Base-by-base conservation (phyloP, 1,140 invertebrate genomes). In the Dendroctonus ponderosae region DNA sequence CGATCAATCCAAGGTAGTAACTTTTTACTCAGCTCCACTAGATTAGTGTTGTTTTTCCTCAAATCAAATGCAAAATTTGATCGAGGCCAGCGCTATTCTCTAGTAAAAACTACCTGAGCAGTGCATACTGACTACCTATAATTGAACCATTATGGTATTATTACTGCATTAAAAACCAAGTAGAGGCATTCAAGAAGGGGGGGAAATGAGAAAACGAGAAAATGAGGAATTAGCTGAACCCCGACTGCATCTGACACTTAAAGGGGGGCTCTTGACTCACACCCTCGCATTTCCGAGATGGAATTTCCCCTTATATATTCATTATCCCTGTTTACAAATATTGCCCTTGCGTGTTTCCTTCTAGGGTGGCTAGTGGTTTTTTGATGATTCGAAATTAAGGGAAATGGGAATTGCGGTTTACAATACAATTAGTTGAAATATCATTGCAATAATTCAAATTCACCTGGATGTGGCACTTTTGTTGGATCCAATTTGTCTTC, bases 281-380 rank as follows among this genome's bases (percentile, higher is more conserved):
- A 11, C 48, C 48, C 48, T 12, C 48, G 26, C 26, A 15, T 50
- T 50, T 50, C 48, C 48, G 48, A 50, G 48, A 50, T 50, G 26
- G 48, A 50, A 50, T 50, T 50, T 50, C 48, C 48, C n/a, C 8
- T 14, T 12, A 50, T 50, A 50, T 46, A 46, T 46, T 46, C 43
- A 46, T 46, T 14, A 50, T 14, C 7, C 12, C 26, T 50, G 48
- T 14, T 50, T 50, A 50, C 48, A 50, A 50, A 50, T 50, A 50
- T 46, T 46, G 43, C 48, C 7, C 7, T 50, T 50, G 48, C 48
- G 48, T 50, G 48, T 46, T 46, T 46, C 43, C 43, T 46, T 46
- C n/a, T 1, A 46, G 43, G 43, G n/a, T 46, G 43, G 8, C 43
- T 8, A 46, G 43, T 46, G 43, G 43, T 46, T 46, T 46, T 46